These are phyloP conservation scores for Zaprionus vittiger DNA, from an alignment of 1,140 invertebrate genomes.

Conservation along the genomic window DNA sequence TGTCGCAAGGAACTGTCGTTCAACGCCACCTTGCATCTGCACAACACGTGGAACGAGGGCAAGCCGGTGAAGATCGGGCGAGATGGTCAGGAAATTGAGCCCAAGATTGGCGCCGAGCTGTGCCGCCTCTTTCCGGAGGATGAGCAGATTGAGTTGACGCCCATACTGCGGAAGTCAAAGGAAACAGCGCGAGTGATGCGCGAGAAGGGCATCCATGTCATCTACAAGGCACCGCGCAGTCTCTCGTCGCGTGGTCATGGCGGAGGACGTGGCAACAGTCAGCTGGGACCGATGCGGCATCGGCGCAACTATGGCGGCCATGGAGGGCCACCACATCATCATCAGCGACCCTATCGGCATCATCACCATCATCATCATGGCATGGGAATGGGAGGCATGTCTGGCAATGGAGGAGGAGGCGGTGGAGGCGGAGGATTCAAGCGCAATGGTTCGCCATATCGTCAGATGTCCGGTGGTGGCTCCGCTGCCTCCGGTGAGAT, in stretches of 20 bases:
- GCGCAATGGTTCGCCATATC: constrained; percentile 86
- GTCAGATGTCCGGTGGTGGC: constrained; percentile 79
- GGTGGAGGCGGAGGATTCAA: constrained; percentile 85
- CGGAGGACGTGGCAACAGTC: constrained; percentile 82
- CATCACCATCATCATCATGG: constrained; percentile 62
- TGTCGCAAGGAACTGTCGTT: constrained; percentile 97
- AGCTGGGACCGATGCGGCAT: constrained; percentile 78
- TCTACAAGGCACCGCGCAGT: constrained; percentile 84
- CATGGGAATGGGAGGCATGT: constrained; percentile 52
- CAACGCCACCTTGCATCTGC: constrained; percentile 95
- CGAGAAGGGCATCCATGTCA: constrained; percentile 85
- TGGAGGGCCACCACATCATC: constrained; percentile 65
- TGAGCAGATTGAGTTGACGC: constrained; percentile 95
- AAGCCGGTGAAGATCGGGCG: constrained; percentile 99
- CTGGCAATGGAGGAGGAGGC: constrained; percentile 5
- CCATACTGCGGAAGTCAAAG: constrained; percentile 95
- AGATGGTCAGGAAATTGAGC: constrained; percentile 99
- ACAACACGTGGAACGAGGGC: constrained; percentile 99
- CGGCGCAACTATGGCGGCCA: constrained; percentile 82
- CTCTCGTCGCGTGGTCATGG: constrained; percentile 85
- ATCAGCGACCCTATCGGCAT: constrained; percentile 75
- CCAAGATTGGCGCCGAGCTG: constrained; percentile 96
- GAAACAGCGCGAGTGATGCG: constrained; percentile 88
- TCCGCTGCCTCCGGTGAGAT: constrained; percentile 85
- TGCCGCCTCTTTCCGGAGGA: constrained; percentile 97